A percentile compares a stretch with the other conserved stretches of the same genome.
Evolutionary conservation across 64 coral and sea anemone species (phyloP).

Genomic region (Pocillopora damicornis): DNA sequence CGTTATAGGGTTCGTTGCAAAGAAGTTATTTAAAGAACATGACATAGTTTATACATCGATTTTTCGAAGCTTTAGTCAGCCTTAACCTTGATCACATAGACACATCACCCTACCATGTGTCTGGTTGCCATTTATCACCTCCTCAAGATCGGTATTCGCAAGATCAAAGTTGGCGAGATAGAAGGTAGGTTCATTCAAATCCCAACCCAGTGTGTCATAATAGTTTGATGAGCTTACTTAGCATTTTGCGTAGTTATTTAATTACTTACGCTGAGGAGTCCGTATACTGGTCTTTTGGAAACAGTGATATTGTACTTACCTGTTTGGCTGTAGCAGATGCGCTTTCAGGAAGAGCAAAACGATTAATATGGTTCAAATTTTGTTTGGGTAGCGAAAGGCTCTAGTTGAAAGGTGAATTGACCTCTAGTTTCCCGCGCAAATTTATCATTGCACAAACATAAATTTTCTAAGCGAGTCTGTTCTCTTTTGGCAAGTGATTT

Average conservation of each 20-base stretch:
- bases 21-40: background rate
- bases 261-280: background rate
- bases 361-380: background rate
- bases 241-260: background rate
- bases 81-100: slow-evolving; percentile 84
- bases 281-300: background rate
- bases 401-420: background rate
- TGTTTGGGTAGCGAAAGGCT: background rate
- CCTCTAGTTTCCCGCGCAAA: slow-evolving; percentile 36
- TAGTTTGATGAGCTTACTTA: background rate
- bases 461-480: background rate
- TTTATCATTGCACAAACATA: background rate
- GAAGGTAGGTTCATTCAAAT: slow-evolving; percentile 49
- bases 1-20: background rate
- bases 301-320: background rate
- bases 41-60: background rate
- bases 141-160: slow-evolving; percentile 54
- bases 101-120: slow-evolving; percentile 71
- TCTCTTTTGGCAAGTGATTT: background rate
- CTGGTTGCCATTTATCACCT: slow-evolving; percentile 54
- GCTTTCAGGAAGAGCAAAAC: background rate
- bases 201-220: background rate
- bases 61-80: slow-evolving; percentile 1
- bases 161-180: slow-evolving; percentile 62
- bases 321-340: background rate